Evolutionary conservation across 2,797 vertebrate species (phyloP).

Genomic region (Paratrypauchen microcephalus): DNA sequence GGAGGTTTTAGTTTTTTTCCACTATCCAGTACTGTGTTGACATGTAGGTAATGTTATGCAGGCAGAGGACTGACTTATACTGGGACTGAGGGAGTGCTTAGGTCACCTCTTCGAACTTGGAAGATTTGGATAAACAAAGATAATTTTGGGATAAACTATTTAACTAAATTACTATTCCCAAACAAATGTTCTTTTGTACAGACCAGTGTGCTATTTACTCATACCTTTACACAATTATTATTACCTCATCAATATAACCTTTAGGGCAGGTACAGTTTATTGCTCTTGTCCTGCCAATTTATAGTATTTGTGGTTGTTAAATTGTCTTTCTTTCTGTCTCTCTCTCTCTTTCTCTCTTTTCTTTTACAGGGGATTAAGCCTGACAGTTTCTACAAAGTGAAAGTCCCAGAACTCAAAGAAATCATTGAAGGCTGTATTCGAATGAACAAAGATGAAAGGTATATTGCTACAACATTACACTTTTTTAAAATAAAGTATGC

Average conservation of each 20-base stretch:
- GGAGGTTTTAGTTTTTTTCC: constrained; percentile 19
- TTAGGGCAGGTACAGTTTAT: background rate
- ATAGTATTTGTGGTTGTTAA: background rate
- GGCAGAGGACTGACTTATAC: constrained; percentile 21
- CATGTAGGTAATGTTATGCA: constrained; percentile 45
- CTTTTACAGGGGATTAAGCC: constrained; percentile 90
- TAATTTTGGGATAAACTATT: background rate
- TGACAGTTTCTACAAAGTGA: constrained; percentile 97
- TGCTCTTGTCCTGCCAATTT: background rate
- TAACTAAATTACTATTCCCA: too few species aligned
- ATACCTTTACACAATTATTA: too few species aligned
- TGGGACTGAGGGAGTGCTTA: constrained; percentile 6
- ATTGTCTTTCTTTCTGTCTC: background rate
- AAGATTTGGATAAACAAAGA: constrained; percentile 3
- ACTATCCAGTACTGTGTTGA: constrained; percentile 45
- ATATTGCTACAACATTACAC: background rate
- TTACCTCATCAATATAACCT: too few species aligned
- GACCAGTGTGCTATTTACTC: too few species aligned
- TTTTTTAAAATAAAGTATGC: background rate
- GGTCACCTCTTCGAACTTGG: background rate
- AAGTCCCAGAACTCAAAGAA: constrained; percentile 95
- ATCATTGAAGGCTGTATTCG: constrained; percentile 98
- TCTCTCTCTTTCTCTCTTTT: background rate
- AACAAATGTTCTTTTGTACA: too few species aligned
- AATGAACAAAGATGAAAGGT: constrained; percentile 95